Base-by-base conservation (phyloP, 2,888 invertebrate genomes). In the Ariolimax columbianus region DNA sequence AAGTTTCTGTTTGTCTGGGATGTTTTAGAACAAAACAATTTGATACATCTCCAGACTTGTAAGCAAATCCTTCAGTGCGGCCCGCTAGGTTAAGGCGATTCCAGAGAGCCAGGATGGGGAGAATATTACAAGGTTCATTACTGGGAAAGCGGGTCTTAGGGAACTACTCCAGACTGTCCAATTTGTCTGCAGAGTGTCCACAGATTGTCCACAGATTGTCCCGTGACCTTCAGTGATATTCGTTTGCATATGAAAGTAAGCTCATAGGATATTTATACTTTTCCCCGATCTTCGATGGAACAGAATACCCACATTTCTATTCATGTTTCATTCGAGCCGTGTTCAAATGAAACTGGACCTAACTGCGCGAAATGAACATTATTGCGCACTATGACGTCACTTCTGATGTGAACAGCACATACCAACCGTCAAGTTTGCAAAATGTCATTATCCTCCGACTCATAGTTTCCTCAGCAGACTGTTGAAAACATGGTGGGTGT, bases 111-210 rank as follows among this genome's bases (percentile, higher is more conserved):
- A 30, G 3, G 63, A 30, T 30, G n/a, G 63, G 6, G 30, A 63
- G 63, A 30, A 63, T 63, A 55, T 63, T 14, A 63, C n/a, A n/a
- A 30, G 63, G 63, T 63, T 63, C 63, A 63, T 63, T 63, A 63
- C n/a, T 63, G n/a, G 30, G n/a, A 30, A 63, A n/a, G 23, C n/a
- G 4, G 9, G 23, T 63, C 30, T 30, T 30, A 23, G 7, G 63
- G 63, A 63, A 63, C n/a, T 11, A 4, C n/a, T 63, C n/a, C 63
- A 63, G 63, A 63, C 63, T 23, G 63, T 63, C 63, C 14, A 63
- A 30, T 63, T 14, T 30, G 63, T 63, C n/a, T 63, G n/a, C n/a
- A n/a, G 63, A 51, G 9, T 51, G 51, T 17, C 51, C 51, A 51
- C 14, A 63, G 6, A n/a, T 14, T 30, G 63, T 63, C n/a, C n/a